Evolutionary conservation across 2,888 invertebrate genomes (phyloP).

Genomic region (Heteropelma amictum): DNA sequence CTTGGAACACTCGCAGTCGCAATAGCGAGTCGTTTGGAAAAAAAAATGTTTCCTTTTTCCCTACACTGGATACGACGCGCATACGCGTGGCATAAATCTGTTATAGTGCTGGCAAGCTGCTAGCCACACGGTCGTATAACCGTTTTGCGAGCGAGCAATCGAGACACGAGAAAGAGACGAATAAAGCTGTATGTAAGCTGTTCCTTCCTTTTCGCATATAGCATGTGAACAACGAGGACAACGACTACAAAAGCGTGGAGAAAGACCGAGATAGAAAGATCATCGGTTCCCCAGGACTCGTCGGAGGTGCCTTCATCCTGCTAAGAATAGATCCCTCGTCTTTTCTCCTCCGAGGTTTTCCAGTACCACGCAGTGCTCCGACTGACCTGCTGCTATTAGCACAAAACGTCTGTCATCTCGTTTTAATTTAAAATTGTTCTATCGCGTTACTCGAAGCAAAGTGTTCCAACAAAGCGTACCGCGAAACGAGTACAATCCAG

Average conservation of each 20-base stretch:
- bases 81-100: conserved; percentile 56
- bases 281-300: conserved; percentile 25
- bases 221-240: conserved; percentile 23
- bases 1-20: conserved; percentile 30
- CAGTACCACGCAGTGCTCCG: neutral
- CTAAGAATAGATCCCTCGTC: conserved; percentile 36
- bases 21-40: conserved; percentile 25
- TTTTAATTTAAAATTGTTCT: neutral
- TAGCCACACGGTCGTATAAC: conserved; percentile 53
- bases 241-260: conserved; percentile 18
- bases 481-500: neutral
- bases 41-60: conserved; percentile 5
- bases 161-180: conserved; percentile 27
- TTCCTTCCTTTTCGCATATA: conserved; percentile 24
- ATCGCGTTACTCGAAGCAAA: neutral
- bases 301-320: conserved; percentile 12
- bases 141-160: conserved; percentile 55
- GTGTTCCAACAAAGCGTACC: neutral
- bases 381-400: neutral
- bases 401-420: neutral
- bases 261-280: conserved; percentile 36
- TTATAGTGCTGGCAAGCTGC: conserved; percentile 48
- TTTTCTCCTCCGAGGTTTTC: neutral
- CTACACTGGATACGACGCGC: conserved; percentile 35
- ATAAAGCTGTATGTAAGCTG: conserved; percentile 14